Percentiles rank a stretch among this genome's conserved stretches.
phyloP scores from a whole-genome alignment of 1,140 invertebrate species.

The Carposina sasakii region DNA sequence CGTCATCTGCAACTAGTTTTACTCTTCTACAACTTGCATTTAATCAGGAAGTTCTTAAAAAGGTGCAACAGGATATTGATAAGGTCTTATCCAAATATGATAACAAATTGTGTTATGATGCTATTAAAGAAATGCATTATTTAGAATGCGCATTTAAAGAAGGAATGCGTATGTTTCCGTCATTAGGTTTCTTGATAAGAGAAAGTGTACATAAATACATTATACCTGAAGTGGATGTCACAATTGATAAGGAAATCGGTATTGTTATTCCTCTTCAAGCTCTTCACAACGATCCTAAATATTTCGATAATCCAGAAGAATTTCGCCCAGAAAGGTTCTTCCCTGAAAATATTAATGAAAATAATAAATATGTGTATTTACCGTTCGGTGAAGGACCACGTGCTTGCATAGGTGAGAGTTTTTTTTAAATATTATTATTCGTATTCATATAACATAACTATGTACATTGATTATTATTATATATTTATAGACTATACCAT shows the following conservation, averaged over 20 bases:
- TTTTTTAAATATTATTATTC: conserved; percentile 1
- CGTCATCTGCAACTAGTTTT: not conserved
- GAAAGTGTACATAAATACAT: conserved; percentile 54
- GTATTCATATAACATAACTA: no score
- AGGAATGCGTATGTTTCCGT: conserved; percentile 59
- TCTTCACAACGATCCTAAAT: conserved; percentile 71
- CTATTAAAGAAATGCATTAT: conserved; percentile 1
- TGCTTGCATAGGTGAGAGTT: conserved; percentile 43
- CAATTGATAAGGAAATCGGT: conserved; percentile 45
- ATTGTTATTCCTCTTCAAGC: conserved; percentile 56
- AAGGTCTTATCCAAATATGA: not conserved
- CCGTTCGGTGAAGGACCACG: conserved; percentile 48
- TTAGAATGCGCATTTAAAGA: not conserved
- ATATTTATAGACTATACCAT: no score
- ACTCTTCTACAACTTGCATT: conserved; percentile 3
- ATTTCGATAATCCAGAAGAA: conserved; percentile 69
- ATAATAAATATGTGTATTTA: conserved; percentile 58
- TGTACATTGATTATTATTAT: no score
- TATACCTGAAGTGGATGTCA: conserved; percentile 46
- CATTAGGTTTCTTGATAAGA: conserved; percentile 52
- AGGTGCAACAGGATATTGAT: not conserved
- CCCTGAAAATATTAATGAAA: conserved; percentile 28
- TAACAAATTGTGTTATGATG: not conserved
- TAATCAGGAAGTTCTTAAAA: not conserved
- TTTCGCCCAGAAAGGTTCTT: conserved; percentile 75